Conservation (phyloP, 2,888 invertebrate species). For the Euphydryas editha region DNA sequence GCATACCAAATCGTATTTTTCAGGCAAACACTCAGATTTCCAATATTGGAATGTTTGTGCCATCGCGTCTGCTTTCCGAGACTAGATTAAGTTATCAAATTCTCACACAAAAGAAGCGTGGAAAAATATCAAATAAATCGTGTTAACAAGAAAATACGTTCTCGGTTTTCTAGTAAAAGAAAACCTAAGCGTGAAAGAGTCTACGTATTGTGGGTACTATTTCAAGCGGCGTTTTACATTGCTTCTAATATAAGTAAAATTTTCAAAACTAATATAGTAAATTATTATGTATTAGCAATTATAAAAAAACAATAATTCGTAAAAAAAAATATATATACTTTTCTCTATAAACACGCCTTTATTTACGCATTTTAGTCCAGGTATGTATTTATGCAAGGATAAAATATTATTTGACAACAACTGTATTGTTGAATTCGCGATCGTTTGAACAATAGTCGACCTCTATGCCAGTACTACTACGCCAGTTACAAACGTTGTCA, state of each 20-base stretch:
- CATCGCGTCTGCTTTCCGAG: conserved; percentile 34
- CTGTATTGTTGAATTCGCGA: neutral
- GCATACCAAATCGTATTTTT: conserved; percentile 55
- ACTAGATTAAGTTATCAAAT: conserved; percentile 45
- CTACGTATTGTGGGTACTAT: neutral
- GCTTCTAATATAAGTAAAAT: neutral
- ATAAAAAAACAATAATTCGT: too few relatives aligned
- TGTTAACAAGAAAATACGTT: conserved; percentile 29
- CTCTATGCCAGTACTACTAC: neutral
- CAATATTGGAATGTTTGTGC: conserved; percentile 56
- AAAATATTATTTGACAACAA: neutral
- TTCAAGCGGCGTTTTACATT: neutral
- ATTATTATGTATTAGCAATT: too few relatives aligned
- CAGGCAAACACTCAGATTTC: conserved; percentile 59
- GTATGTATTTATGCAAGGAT: neutral
- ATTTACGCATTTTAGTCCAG: too few relatives aligned
- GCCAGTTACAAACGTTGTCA: conserved; percentile 7
- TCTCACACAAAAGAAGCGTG: conserved; percentile 25
- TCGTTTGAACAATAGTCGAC: neutral
- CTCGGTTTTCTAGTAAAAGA: conserved; percentile 17
- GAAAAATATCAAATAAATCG: conserved; percentile 40
- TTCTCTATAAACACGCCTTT: too few relatives aligned
- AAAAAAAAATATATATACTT: too few relatives aligned
- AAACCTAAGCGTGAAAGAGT: neutral
- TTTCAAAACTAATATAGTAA: neutral